Evolutionary conservation across 2,113 vertebrate species (phyloP).

Genomic region (Mobula hypostoma): DNA sequence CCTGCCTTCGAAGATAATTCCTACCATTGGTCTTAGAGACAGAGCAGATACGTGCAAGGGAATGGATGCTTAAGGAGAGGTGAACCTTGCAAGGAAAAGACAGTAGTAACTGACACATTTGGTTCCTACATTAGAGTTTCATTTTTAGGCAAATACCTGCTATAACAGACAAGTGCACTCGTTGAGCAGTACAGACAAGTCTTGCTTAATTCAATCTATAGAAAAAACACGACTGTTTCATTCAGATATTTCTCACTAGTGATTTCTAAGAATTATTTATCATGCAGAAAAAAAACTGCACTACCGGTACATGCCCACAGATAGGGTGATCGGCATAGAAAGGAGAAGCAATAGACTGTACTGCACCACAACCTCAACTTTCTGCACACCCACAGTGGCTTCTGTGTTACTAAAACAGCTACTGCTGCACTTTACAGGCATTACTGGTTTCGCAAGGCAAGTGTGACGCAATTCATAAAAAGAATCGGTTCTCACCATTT

Average conservation of each 20-base stretch:
- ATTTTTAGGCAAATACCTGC: neutral
- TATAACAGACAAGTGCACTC: neutral
- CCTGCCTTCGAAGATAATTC: neutral
- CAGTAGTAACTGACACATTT: neutral
- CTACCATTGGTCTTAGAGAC: neutral
- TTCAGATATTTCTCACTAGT: neutral
- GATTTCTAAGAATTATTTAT: slow-evolving; percentile 33
- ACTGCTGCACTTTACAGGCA: neutral
- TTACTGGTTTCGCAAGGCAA: neutral
- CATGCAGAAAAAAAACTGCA: neutral
- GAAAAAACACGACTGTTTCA: neutral
- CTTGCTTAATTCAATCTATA: neutral
- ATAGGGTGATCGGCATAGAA: neutral
- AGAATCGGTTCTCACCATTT: neutral
- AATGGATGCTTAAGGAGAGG: neutral
- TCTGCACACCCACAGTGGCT: neutral
- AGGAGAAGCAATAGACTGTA: neutral
- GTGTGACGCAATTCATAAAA: neutral
- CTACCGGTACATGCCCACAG: neutral
- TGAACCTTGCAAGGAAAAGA: neutral
- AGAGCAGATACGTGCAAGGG: neutral
- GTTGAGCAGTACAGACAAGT: neutral
- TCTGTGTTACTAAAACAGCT: neutral
- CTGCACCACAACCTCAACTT: neutral
- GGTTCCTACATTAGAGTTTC: neutral